Base-by-base conservation (phyloP, 2,797 vertebrate species). In the Leuciscus waleckii region DNA sequence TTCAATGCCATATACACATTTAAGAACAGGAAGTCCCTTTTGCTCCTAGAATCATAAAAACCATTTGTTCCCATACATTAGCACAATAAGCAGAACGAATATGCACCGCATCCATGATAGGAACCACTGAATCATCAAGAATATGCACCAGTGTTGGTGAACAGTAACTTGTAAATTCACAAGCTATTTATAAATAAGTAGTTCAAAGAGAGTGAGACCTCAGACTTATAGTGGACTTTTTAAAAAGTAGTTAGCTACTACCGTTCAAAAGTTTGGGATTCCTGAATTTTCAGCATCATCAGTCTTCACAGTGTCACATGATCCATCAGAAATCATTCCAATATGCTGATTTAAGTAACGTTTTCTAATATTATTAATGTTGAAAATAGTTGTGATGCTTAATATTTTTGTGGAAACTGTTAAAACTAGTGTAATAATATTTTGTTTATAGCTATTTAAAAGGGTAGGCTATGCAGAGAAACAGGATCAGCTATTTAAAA, bases 1-100 rank as follows among this genome's bases (percentile, higher is more conserved):
- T 80, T 82, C 43, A 83, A 54, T 74, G 76, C 49, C 29, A 76
- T 51, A 68, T 35, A 78, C 13, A 85, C 35, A 70, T 83, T 69
- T 56, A 69, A 69, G 49, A 39, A 78, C 49, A 78, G 46, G 63
- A 70, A 82, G 69, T 3, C 29, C 17, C 14, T 23, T 71, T 63
- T n/a, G 29, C 14, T 69, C 26, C n/a, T 67, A 49, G 8, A 68
- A 76, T 29, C n/a, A 51, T 49, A 29, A 77, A 61, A 76, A 13
- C 0, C 23, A 73, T 43, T 21, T 16, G 37, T 26, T 56, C 23
- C 32, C 10, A 37, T n/a, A 39, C 46, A 69, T 68, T 26, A 39
- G 8, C 32, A 81, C 14, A 9, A n/a, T 67, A 51, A 67, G 7
- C 11, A 9, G 19, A 46, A 68, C 26, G 5, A 37, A 69, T 37